Base-by-base conservation (phyloP, 2,888 invertebrate species). In the Chymomyza fuscimana region DNA sequence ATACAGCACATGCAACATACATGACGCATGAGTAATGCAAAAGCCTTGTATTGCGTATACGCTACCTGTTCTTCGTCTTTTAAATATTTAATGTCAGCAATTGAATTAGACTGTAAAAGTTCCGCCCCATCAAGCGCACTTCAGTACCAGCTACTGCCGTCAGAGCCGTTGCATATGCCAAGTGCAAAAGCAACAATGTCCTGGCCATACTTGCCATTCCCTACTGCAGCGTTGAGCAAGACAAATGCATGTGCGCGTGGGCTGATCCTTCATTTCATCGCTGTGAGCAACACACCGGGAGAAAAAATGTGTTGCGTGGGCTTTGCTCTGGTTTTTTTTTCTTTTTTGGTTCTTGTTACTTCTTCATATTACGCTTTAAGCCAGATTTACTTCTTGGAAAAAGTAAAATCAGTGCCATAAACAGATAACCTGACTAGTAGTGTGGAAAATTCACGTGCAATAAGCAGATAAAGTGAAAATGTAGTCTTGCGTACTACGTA, bases 31-130 rank as follows among this genome's bases (percentile, higher is more conserved):
- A 58, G 54, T 56, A 60, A 67, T 70, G 54, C 5, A 61, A 50
- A 66, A 70, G 63, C 15, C 52, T 60, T 66, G 36, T 32, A 16
- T 16, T 60, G 70, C 61, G 70, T 72, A 74, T 59, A 50, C 60
- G 54, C 61, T 15, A 61, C 29, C 25, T 62, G 67, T 54, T 25
- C 74, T 46, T 36, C 73, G 77, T 32, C 73, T 74, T 81, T 85
- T 89, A 80, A 88, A 89, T 89, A 89, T 89, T 89, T 89, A 79
- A 89, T 89, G 74, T 73, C 74, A 72, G 74, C 89, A 87, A 89
- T 89, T 89, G 86, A 88, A 88, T 89, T 87, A 86, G 75, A 65
- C 67, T 59, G 46, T 62, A 63, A 58, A 68, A 59, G 56, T 40
- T 56, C 56, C 12, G 36, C 61, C 10, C 16, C 29, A 59, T 25